Evolutionary conservation across 2,797 vertebrate species (phyloP).

Genomic region (Characodon lateralis): DNA sequence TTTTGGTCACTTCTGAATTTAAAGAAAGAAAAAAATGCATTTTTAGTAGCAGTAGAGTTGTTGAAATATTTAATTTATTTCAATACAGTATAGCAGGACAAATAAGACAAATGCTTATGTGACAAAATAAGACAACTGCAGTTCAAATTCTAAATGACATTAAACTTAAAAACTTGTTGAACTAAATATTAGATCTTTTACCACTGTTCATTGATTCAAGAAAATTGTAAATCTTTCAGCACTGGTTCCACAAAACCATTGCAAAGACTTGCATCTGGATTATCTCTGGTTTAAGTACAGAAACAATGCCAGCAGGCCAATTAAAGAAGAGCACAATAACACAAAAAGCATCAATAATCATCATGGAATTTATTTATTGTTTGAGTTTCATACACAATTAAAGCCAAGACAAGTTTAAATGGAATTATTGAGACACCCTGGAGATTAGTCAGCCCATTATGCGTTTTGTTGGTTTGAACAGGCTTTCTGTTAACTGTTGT

Average conservation of each 20-base stretch:
- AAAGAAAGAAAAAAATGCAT: not conserved
- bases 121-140: not conserved
- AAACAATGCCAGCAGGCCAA: not conserved
- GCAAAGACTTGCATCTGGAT: not conserved
- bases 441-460: no score
- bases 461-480: no score
- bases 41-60: not conserved
- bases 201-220: not conserved
- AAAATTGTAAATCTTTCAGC: not conserved
- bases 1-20: not conserved
- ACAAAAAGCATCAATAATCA: not conserved
- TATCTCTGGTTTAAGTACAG: not conserved
- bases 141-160: not conserved
- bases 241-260: not conserved
- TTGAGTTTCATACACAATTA: not conserved
- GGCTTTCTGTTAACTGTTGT: no score
- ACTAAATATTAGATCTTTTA: not conserved
- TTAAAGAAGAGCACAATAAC: not conserved
- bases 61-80: not conserved
- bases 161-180: not conserved
- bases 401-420: not conserved
- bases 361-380: not conserved
- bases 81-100: not conserved
- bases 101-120: not conserved
- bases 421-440: no score